Evolutionary conservation across 2,888 invertebrate genomes (phyloP), one percentile per base, ranked within the genome.

Genomic region (Hermaeophaga mercurialis): DNA sequence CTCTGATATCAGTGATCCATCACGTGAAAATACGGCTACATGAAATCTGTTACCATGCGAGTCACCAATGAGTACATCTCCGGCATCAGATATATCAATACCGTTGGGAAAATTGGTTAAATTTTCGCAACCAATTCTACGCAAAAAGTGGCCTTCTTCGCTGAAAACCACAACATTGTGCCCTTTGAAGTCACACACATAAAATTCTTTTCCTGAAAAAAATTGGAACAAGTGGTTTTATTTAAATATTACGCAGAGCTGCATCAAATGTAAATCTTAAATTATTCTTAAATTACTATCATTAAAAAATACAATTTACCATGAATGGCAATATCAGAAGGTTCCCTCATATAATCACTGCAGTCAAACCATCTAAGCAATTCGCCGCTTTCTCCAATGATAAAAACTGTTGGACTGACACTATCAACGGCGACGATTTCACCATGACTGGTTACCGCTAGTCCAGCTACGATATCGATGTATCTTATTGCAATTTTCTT

Each of bases 21-120:
- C 93, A 47, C 92, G 85, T 52, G 92, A 90, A 79, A 95, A 97
- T 54, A 96, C 96, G 57, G 96, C 95, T 52, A 97, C 95, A 76
- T 97, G 96, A 78, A 97, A 97, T 71, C 96, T 89, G 82, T 97
- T 97, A 41, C 96, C 96, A 79, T 97, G 96, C 47, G 95, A 96
- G 80, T 97, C 96, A 11, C 96, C 96, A 70, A 97, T 94, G 64
- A 97, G 85, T 59, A 97, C 93, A 79, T 97, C 96, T 36, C 96
- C 96, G 46, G 94, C 94, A 79, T 96, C 96, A 48, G 95, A 95
- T 75, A 97, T 95, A 80, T 96, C 96, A 73, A 97, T 96, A 65
- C 97, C 97, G 78, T 96, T 97, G 4, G 96, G 97, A 79, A 95
- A 97, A 80, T 95, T 95, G 70, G 96, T 97, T 69, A 96, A 87